A percentile compares a stretch with the other conserved stretches of the same genome.
These are phyloP conservation scores for Cisticola juncidis DNA, from an alignment of 2,113 vertebrate genomes.

Conservation along the genomic window DNA sequence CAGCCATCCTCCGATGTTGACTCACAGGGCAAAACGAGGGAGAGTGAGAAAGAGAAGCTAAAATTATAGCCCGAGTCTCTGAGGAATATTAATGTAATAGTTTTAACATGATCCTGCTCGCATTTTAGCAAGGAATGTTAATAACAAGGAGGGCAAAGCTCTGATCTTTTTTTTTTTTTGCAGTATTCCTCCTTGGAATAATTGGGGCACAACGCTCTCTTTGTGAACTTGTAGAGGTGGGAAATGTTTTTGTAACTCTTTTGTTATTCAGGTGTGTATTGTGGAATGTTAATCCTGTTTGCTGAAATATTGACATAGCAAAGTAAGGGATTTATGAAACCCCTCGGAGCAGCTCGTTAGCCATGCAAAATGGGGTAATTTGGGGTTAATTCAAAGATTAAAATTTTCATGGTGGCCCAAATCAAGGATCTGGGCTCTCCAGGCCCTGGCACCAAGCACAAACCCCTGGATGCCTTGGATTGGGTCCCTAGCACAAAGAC, in stretches of 20 bases:
- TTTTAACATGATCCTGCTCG: constrained; percentile 50
- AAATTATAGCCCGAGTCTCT: constrained; percentile 55
- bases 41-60: constrained; percentile 56
- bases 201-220: neutral
- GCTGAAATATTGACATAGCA: neutral
- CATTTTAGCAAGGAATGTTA: constrained; percentile 49
- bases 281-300: constrained; percentile 27
- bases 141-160: constrained; percentile 21
- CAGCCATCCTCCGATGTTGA: constrained; percentile 59
- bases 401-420: neutral
- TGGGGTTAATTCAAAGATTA: neutral
- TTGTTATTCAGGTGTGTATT: neutral
- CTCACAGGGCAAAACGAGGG: constrained; percentile 61
- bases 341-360: neutral
- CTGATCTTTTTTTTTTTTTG: constrained; percentile 40
- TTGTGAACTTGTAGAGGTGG: neutral
- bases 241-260: neutral
- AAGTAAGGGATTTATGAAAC: too few relatives aligned
- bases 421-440: neutral
- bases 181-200: constrained; percentile 15
- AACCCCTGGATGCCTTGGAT: too few relatives aligned
- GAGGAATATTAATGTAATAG: constrained; percentile 69
- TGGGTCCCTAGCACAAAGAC: neutral
- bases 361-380: neutral
- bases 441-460: neutral